phyloP scores from a whole-genome alignment of 2,113 vertebrate genomes.

The Sander lucioperca region DNA sequence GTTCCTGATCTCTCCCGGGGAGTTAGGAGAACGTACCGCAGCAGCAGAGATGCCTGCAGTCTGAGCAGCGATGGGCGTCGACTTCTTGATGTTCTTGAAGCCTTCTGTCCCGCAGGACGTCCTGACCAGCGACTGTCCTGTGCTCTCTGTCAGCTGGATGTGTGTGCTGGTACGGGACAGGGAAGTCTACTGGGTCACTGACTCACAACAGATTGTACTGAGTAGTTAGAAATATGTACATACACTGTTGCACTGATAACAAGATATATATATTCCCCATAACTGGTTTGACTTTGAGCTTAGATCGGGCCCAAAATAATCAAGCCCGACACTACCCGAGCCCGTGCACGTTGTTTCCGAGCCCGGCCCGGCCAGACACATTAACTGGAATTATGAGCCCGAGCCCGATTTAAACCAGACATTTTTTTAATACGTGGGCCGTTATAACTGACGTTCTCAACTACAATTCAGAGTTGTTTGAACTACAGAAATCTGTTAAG shows the following conservation, averaged over 20 bases:
- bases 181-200: neutral
- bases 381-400: too few relatives aligned
- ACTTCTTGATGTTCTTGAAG: conserved; percentile 93
- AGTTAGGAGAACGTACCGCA: conserved; percentile 79
- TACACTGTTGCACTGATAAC: neutral
- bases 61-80: conserved; percentile 92
- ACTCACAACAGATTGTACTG: neutral
- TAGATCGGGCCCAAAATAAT: too few relatives aligned
- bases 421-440: too few relatives aligned
- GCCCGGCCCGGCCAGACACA: too few relatives aligned
- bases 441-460: too few relatives aligned
- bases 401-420: too few relatives aligned
- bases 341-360: too few relatives aligned
- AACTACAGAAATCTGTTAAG: too few relatives aligned
- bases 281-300: too few relatives aligned
- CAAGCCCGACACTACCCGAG: too few relatives aligned
- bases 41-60: conserved; percentile 91
- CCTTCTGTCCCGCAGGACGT: conserved; percentile 94
- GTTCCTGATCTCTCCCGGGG: neutral
- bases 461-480: too few relatives aligned
- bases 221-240: neutral
- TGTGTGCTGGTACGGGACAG: conserved; percentile 87
- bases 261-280: too few relatives aligned
- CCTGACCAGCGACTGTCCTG: conserved; percentile 80
- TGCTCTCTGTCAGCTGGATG: conserved; percentile 88